phyloP scores from a whole-genome alignment of 1,140 invertebrate genomes.

The Eumaeus atala region DNA sequence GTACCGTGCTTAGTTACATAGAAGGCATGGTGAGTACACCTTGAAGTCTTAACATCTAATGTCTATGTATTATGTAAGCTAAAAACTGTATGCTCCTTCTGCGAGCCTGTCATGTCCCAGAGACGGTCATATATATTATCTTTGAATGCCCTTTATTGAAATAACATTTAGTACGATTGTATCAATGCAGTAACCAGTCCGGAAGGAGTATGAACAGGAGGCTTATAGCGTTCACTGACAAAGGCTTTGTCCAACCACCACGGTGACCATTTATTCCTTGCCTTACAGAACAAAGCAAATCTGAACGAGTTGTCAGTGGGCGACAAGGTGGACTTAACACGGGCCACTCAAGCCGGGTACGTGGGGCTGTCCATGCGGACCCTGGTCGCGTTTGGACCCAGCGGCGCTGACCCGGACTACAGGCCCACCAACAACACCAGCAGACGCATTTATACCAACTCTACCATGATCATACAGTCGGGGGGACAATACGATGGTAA shows the following conservation, averaged over 20 bases:
- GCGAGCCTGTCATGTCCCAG: no score
- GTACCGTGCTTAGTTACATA: constrained; percentile 91
- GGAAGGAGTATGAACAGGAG: no score
- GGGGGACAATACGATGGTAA: constrained; percentile 83
- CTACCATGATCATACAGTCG: constrained; percentile 81
- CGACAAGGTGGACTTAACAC: constrained; percentile 77
- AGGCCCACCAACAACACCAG: constrained; percentile 84
- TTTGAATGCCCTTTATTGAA: no score
- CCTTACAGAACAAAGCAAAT: constrained; percentile 49
- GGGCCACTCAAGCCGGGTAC: constrained; percentile 80
- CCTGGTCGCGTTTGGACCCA: constrained; percentile 90
- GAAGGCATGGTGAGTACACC: constrained; percentile 69
- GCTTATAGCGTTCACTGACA: no score
- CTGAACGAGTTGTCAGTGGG: constrained; percentile 84
- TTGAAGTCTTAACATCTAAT: neutral
- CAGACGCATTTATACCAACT: constrained; percentile 79
- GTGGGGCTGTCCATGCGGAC: constrained; percentile 88
- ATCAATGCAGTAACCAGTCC: no score
- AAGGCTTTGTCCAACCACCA: no score
- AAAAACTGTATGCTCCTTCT: no score
- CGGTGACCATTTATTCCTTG: neutral
- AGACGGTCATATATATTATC: no score
- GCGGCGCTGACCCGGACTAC: constrained; percentile 95
- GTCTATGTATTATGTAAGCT: no score
- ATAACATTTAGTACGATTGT: no score